Conservation (phyloP, 2,888 invertebrate species). For the Thumatha senex region DNA sequence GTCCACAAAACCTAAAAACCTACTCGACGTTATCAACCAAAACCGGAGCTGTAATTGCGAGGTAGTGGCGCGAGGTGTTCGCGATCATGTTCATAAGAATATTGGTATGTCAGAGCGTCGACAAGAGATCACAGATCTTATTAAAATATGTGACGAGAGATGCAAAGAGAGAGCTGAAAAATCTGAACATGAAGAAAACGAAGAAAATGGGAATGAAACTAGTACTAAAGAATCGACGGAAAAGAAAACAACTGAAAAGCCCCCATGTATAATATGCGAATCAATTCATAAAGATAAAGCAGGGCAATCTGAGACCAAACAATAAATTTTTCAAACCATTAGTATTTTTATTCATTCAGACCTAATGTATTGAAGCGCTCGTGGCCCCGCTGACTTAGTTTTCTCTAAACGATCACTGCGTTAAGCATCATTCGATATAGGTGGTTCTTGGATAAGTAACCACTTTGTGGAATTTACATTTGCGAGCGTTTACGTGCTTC, state of each 20-base stretch:
- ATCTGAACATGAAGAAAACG: background rate
- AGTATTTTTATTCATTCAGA: too few relatives aligned
- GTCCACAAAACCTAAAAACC: slow-evolving; percentile 11
- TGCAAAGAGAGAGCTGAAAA: background rate
- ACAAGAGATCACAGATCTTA: slow-evolving; percentile 11
- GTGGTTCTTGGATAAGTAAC: too few relatives aligned
- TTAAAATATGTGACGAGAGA: background rate
- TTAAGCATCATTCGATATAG: too few relatives aligned
- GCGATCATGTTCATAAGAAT: slow-evolving; percentile 44
- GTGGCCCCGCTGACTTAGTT: too few relatives aligned
- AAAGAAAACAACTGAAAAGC: background rate
- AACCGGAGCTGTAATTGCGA: slow-evolving; percentile 49
- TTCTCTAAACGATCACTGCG: too few relatives aligned
- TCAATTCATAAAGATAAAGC: background rate
- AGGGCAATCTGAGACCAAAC: background rate
- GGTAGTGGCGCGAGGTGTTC: slow-evolving; percentile 46
- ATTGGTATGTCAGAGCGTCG: slow-evolving; percentile 33
- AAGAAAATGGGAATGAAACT: too few relatives aligned
- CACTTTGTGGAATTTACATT: too few relatives aligned
- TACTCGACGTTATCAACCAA: slow-evolving; percentile 39
- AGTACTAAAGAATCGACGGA: background rate
- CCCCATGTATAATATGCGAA: background rate
- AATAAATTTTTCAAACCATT: background rate
- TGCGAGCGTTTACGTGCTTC: too few relatives aligned
- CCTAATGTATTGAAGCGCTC: too few relatives aligned